Conservation (phyloP, 2,113 vertebrate species). For the Micronycteris hirsuta region DNA sequence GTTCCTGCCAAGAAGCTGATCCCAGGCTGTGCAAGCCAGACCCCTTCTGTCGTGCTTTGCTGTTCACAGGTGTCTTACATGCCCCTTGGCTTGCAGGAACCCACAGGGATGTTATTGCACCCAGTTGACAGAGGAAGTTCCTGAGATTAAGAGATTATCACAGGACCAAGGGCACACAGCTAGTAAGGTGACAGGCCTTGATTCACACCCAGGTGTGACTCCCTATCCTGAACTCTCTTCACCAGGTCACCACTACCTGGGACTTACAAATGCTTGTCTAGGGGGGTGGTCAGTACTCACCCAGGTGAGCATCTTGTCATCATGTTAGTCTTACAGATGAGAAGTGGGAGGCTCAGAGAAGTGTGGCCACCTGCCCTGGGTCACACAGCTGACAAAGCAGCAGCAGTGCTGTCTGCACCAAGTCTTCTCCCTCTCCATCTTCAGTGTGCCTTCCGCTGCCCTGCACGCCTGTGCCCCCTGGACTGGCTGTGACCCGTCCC, state of each 20-base stretch:
- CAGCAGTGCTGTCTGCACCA: background rate
- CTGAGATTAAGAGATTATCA: background rate
- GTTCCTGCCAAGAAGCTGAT: background rate
- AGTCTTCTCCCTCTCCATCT: accelerated
- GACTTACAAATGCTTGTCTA: too few relatives aligned
- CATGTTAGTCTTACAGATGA: background rate
- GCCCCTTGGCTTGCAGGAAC: background rate
- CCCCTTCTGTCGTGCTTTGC: accelerated
- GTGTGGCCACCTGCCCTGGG: background rate
- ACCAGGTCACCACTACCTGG: background rate
- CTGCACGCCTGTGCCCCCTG: accelerated
- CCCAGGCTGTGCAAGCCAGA: background rate
- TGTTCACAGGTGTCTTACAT: accelerated
- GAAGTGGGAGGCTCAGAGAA: background rate
- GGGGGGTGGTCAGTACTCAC: accelerated
- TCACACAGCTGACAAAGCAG: background rate
- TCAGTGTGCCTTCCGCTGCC: accelerated
- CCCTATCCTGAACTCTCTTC: background rate
- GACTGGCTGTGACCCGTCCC: background rate
- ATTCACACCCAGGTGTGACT: background rate
- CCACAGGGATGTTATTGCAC: background rate
- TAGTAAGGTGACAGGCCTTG: background rate
- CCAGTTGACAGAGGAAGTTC: background rate
- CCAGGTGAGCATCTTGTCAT: accelerated
- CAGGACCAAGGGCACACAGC: background rate